Evolutionary conservation across 2,888 invertebrate genomes (phyloP).

Genomic region (Epinotia ramella): DNA sequence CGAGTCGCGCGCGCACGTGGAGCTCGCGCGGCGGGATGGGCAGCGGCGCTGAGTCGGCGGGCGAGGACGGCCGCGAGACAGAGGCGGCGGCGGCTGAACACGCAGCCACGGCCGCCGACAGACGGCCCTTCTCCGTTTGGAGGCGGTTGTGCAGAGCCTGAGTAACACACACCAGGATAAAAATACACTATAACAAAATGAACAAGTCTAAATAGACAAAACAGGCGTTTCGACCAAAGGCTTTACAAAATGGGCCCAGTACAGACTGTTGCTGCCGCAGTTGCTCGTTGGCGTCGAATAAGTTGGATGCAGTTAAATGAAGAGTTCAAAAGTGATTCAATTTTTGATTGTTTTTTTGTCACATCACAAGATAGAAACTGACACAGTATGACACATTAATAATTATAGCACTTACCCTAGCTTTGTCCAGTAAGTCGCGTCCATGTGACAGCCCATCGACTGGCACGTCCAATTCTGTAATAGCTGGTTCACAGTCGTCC

Average conservation of each 20-base stretch:
- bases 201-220: not conserved
- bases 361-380: not conserved
- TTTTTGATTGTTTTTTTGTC: not conserved
- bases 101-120: constrained; percentile 95
- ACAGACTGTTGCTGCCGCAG: not conserved
- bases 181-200: not conserved
- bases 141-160: constrained; percentile 92
- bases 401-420: constrained; percentile 85
- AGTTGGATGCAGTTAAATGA: not conserved
- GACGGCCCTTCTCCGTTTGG: constrained; percentile 94
- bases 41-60: constrained; percentile 93
- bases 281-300: not conserved
- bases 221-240: not conserved
- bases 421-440: constrained; percentile 89
- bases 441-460: constrained; percentile 91
- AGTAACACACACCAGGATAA: not conserved
- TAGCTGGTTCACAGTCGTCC: constrained; percentile 91
- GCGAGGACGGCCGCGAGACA: constrained; percentile 95
- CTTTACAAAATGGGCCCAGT: not conserved
- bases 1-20: constrained; percentile 92
- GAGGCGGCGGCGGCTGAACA: constrained; percentile 97
- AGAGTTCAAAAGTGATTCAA: not conserved
- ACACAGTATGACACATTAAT: not conserved
- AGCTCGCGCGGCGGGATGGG: constrained; percentile 94
- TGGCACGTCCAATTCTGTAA: constrained; percentile 90